phyloP scores from a whole-genome alignment of 2,888 invertebrate genomes.

The Ellobium chinense region DNA sequence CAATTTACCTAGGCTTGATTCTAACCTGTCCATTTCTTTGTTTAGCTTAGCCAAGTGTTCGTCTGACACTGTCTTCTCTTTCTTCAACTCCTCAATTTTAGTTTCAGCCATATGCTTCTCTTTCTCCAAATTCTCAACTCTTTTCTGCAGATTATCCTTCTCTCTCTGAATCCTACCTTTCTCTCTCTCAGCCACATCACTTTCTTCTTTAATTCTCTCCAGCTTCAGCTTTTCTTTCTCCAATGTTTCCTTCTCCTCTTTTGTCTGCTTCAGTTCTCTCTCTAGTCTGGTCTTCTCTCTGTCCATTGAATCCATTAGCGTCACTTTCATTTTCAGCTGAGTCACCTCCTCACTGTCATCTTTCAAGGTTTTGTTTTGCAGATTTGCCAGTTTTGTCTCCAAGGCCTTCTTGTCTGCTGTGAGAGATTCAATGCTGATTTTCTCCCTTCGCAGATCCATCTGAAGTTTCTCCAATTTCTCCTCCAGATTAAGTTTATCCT shows the following conservation, averaged over 20 bases:
- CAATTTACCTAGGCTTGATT: constrained; percentile 1
- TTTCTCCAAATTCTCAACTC: constrained; percentile 79
- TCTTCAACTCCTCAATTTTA: constrained; percentile 34
- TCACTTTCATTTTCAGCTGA: constrained; percentile 53
- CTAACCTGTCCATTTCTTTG: constrained; percentile 27
- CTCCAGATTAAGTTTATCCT: constrained; percentile 35
- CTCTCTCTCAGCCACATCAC: constrained; percentile 15
- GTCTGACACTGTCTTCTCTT: constrained; percentile 25
- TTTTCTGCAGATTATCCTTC: constrained; percentile 77
- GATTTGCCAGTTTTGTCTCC: constrained; percentile 35
- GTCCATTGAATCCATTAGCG: constrained; percentile 43
- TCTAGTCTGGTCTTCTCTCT: constrained; percentile 38
- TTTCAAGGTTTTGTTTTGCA: constrained; percentile 41
- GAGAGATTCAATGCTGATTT: constrained; percentile 11
- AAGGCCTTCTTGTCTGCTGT: constrained; percentile 42
- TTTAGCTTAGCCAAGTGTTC: constrained; percentile 15
- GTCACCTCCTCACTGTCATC: constrained; percentile 41
- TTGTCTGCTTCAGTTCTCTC: constrained; percentile 32
- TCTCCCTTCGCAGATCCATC: constrained; percentile 37
- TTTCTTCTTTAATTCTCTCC: constrained; percentile 47
- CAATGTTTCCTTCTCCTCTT: background rate
- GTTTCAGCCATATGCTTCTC: constrained; percentile 75
- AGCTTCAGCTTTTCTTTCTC: constrained; percentile 47
- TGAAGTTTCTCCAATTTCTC: constrained; percentile 44
- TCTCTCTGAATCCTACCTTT: constrained; percentile 21